Evolutionary conservation across 2,888 invertebrate genomes (phyloP).

Genomic region (Frankliniella intonsa): DNA sequence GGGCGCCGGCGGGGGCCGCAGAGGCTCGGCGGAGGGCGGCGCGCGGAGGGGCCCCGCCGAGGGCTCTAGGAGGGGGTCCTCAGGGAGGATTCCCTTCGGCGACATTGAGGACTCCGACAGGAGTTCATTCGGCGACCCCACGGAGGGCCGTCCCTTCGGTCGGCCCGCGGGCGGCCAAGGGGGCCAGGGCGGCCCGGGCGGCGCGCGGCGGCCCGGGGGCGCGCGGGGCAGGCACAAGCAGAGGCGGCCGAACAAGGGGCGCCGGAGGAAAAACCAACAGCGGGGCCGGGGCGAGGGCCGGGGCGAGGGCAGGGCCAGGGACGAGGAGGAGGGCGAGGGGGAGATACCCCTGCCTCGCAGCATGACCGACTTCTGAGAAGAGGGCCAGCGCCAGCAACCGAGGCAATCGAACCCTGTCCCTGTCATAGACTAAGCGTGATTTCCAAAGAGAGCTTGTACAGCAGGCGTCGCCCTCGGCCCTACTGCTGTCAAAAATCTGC

Average conservation of each 20-base stretch:
- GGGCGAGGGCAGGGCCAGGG: not conserved
- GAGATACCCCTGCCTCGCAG: slow-evolving; percentile 8
- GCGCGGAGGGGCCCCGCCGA: not conserved
- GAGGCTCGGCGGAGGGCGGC: not conserved
- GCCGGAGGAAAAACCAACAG: slow-evolving; percentile 5
- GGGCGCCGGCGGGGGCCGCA: not conserved
- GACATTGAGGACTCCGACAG: not conserved
- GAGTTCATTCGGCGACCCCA: not conserved
- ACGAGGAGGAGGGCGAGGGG: not conserved
- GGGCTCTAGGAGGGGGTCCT: not conserved
- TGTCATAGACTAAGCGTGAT: not conserved
- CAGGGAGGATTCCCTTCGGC: not conserved
- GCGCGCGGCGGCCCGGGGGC: not conserved
- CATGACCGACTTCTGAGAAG: slow-evolving; percentile 1
- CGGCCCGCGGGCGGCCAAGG: not conserved
- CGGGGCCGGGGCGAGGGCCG: not conserved
- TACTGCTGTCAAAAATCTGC: too few species aligned
- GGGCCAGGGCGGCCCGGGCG: not conserved
- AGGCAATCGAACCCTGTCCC: not conserved
- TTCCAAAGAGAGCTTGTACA: not conserved
- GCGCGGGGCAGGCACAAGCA: not conserved
- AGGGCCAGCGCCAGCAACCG: not conserved
- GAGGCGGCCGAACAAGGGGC: not conserved
- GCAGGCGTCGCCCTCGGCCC: too few species aligned
- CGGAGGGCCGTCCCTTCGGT: not conserved